Evolutionary conservation across 2,888 invertebrate species (phyloP).

Genomic region (Itoplectis maculator): DNA sequence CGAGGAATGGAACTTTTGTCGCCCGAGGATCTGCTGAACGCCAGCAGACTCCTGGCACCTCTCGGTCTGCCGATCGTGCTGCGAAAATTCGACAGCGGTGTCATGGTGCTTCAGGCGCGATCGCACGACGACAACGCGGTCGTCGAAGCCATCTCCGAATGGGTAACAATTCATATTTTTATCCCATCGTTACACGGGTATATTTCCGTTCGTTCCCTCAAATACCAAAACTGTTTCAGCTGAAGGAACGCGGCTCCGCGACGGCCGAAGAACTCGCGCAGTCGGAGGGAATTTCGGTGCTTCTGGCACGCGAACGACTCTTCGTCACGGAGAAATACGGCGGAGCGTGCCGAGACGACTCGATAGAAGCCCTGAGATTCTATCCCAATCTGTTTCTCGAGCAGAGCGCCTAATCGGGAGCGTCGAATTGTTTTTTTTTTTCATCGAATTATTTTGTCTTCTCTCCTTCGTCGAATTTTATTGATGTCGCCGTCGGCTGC

Average conservation of each 20-base stretch:
- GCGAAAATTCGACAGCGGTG: conserved; percentile 96
- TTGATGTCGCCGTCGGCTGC: background rate
- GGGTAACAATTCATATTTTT: conserved; percentile 85
- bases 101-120: conserved; percentile 95
- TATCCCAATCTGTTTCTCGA: conserved; percentile 95
- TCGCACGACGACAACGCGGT: conserved; percentile 90
- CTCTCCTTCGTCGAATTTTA: background rate
- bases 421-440: conserved; percentile 78
- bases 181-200: conserved; percentile 15
- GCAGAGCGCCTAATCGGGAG: conserved; percentile 80
- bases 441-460: background rate
- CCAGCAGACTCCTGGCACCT: conserved; percentile 91
- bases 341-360: conserved; percentile 96
- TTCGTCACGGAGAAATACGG: conserved; percentile 94
- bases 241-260: conserved; percentile 89
- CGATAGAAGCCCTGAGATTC: conserved; percentile 97
- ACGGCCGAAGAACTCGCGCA: conserved; percentile 96
- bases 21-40: conserved; percentile 97
- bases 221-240: conserved; percentile 83
- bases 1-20: conserved; percentile 98
- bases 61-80: conserved; percentile 91
- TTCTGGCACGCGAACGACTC: conserved; percentile 95
- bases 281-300: conserved; percentile 92
- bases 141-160: conserved; percentile 88
- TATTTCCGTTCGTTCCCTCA: background rate